These are phyloP conservation scores for Cybosia mesomella DNA, from an alignment of 2,888 invertebrate genomes.

Conservation along the genomic window DNA sequence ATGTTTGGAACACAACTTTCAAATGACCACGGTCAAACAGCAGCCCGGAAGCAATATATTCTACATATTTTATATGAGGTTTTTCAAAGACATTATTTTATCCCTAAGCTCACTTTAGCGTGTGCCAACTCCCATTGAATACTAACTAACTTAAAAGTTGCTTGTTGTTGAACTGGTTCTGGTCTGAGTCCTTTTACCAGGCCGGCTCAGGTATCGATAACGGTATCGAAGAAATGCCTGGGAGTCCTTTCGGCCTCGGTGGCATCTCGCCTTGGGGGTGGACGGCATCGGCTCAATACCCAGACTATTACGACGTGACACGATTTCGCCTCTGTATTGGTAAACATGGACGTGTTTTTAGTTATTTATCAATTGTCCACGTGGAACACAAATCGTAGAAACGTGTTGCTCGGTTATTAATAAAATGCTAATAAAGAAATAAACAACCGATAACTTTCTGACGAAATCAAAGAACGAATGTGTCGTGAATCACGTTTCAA, in stretches of 20 bases:
- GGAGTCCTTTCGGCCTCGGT: background rate
- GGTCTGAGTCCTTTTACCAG: background rate
- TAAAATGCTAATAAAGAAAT: conserved; percentile 2
- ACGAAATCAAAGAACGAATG: conserved; percentile 2
- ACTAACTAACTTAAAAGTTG: too few species aligned
- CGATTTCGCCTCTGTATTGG: background rate
- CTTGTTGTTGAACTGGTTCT: too few species aligned
- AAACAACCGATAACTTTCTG: conserved; percentile 8
- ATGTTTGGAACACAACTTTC: too few species aligned
- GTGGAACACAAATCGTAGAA: background rate
- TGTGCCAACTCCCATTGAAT: too few species aligned
- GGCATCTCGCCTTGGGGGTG: background rate
- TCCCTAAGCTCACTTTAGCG: too few species aligned
- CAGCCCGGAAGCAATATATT: too few species aligned
- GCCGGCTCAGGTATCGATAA: background rate
- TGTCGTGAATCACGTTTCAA: conserved; percentile 2
- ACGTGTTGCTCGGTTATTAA: conserved; percentile 6
- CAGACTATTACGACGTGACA: background rate
- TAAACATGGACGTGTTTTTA: conserved; percentile 6
- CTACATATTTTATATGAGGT: too few species aligned
- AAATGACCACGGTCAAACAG: too few species aligned
- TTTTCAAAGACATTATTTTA: too few species aligned
- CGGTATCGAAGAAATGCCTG: background rate
- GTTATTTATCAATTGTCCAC: background rate
- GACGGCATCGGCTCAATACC: background rate